These are phyloP conservation scores for Panopea generosa DNA, from an alignment of 2,888 invertebrate species.

Conservation along the genomic window DNA sequence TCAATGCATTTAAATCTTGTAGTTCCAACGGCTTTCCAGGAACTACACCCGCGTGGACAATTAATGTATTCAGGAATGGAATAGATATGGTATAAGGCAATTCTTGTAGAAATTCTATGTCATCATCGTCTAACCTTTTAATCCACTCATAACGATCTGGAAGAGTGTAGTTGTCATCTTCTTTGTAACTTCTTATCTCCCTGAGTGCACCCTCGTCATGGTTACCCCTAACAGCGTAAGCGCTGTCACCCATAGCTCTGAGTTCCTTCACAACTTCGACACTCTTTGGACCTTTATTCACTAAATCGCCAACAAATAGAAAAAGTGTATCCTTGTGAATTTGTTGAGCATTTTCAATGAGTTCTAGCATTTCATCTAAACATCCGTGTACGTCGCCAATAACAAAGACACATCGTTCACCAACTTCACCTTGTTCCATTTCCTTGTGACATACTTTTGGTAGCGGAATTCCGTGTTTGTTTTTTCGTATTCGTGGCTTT, in stretches of 20 bases:
- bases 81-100: constrained; percentile 84
- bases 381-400: constrained; percentile 85
- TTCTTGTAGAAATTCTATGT: constrained; percentile 77
- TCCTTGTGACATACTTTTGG: constrained; percentile 43
- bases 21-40: constrained; percentile 77
- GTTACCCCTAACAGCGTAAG: constrained; percentile 81
- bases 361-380: constrained; percentile 79
- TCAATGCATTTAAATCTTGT: constrained; percentile 77
- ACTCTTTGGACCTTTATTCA: constrained; percentile 84
- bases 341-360: constrained; percentile 70
- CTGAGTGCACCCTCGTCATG: constrained; percentile 82
- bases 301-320: constrained; percentile 83
- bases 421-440: constrained; percentile 64
- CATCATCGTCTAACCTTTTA: constrained; percentile 71
- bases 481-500: constrained; percentile 17
- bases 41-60: constrained; percentile 84
- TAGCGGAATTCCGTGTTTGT: constrained; percentile 57
- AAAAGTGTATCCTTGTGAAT: constrained; percentile 66
- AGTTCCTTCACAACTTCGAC: constrained; percentile 76
- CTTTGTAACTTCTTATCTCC: constrained; percentile 62
- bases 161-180: constrained; percentile 53
- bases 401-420: constrained; percentile 77
- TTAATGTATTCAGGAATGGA: constrained; percentile 76
- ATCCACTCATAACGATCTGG: constrained; percentile 79
- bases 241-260: constrained; percentile 35